Percentiles rank a stretch among this genome's conserved stretches.
Conservation (phyloP, 2,888 invertebrate species). For the Odontothrips loti region DNA sequence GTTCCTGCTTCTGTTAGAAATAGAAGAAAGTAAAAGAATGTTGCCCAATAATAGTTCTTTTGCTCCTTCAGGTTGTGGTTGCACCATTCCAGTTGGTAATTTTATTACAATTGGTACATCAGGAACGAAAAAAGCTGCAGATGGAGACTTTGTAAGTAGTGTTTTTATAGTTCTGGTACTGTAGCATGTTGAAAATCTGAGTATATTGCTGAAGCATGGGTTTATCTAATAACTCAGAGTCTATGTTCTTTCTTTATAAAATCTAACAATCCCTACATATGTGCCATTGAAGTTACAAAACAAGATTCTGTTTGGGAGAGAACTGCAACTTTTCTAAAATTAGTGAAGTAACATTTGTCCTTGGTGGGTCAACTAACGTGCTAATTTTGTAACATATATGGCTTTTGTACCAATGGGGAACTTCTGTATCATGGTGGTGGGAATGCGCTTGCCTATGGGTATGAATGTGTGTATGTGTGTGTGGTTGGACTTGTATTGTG, state of each 20-base stretch:
- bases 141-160: conserved; percentile 38
- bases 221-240: background rate
- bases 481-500: background rate
- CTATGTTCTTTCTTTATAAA: too few relatives aligned
- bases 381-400: background rate
- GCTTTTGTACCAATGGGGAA: too few relatives aligned
- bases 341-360: background rate
- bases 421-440: too few relatives aligned
- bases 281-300: too few relatives aligned
- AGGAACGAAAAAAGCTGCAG: conserved; percentile 37
- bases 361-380: background rate
- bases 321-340: background rate
- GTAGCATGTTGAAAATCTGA: background rate
- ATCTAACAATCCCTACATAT: too few relatives aligned
- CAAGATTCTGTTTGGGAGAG: too few relatives aligned
- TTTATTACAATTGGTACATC: conserved; percentile 45
- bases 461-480: background rate
- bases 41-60: background rate
- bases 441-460: background rate
- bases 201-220: background rate
- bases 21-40: background rate
- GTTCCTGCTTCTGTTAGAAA: background rate
- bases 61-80: background rate
- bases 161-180: background rate
- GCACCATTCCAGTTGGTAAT: background rate